Evolutionary conservation across 1,140 invertebrate species (phyloP).

Genomic region (Brachionus rotundiformis): DNA sequence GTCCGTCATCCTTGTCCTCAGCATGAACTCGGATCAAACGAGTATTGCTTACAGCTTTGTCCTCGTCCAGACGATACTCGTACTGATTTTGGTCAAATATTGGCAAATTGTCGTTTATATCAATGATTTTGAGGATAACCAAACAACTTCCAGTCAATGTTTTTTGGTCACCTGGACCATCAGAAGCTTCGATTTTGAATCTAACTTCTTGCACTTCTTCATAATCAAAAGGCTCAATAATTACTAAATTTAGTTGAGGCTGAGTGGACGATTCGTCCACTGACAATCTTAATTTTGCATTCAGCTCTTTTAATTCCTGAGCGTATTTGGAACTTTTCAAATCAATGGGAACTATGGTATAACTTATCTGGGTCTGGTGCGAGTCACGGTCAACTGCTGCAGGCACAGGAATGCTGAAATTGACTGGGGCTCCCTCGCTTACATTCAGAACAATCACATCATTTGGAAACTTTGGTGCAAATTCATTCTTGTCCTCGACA

Average conservation of each 20-base stretch:
- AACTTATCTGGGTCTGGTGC: constrained; percentile 9
- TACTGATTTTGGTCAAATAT: constrained; percentile 38
- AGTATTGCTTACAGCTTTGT: background rate
- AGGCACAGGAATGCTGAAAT: constrained; percentile 31
- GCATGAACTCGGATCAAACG: constrained; percentile 46
- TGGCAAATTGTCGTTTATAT: constrained; percentile 50
- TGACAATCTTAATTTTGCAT: constrained; percentile 16
- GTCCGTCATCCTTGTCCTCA: constrained; percentile 25
- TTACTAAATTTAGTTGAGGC: constrained; percentile 21
- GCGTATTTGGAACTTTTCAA: background rate
- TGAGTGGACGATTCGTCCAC: constrained; percentile 23
- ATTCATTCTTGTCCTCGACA: constrained; percentile 49
- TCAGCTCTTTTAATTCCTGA: background rate
- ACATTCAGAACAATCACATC: constrained; percentile 25
- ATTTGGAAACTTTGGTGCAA: constrained; percentile 44
- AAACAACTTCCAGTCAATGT: constrained; percentile 32
- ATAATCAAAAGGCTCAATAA: constrained; percentile 39
- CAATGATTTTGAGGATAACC: constrained; percentile 40
- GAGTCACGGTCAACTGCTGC: constrained; percentile 45
- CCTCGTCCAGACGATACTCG: constrained; percentile 37
- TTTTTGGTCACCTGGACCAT: background rate
- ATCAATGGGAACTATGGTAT: constrained; percentile 24
- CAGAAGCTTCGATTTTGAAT: constrained; percentile 45
- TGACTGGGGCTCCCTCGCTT: constrained; percentile 30
- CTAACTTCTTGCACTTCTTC: background rate